Conservation (phyloP, 2,888 invertebrate genomes). For the Drosophila eohydei region DNA sequence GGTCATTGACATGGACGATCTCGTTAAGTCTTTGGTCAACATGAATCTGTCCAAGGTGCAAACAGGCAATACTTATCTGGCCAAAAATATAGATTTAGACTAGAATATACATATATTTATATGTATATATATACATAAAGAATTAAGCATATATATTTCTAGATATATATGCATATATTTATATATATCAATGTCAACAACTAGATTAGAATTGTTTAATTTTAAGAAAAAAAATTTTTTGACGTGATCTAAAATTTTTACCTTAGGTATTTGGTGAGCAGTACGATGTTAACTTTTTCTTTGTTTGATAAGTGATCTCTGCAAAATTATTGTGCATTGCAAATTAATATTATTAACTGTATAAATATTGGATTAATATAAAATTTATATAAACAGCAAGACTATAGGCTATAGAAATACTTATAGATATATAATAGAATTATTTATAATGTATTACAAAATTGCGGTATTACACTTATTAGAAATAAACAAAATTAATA, state of each 20-base stretch:
- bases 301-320: background rate
- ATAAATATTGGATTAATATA: background rate
- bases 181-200: background rate
- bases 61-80: constrained; percentile 11
- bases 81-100: constrained; percentile 52
- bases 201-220: background rate
- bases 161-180: background rate
- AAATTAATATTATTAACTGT: background rate
- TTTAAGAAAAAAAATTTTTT: background rate
- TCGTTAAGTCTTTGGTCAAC: constrained; percentile 44
- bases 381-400: background rate
- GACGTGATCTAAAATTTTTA: background rate
- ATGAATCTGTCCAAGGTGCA: constrained; percentile 56
- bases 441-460: no score
- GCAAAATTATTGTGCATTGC: background rate
- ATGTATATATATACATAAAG: no score
- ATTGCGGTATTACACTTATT: no score
- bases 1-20: constrained; percentile 58
- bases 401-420: no score
- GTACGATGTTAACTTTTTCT: background rate
- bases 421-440: no score
- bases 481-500: no score
- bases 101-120: constrained; percentile 8
- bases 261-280: background rate
- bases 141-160: no score